Percentiles rank a stretch among this genome's conserved stretches.
phyloP scores from a whole-genome alignment of 2,888 invertebrate genomes.

The Melinopterus prodromus region DNA sequence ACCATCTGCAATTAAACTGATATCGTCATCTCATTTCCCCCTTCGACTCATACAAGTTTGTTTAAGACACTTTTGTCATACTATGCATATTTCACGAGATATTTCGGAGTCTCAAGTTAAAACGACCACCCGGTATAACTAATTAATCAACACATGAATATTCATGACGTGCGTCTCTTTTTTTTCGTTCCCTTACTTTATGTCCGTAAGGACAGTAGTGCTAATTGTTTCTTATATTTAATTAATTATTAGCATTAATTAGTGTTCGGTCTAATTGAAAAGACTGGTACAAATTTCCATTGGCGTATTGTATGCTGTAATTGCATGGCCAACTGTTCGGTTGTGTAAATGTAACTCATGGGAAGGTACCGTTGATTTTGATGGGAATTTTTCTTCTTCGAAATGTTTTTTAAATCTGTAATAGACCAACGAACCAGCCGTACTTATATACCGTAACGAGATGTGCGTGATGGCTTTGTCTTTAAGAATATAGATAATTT shows the following conservation, averaged over 20 bases:
- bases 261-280: slow-evolving; percentile 18
- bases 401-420: neutral
- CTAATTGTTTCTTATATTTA: slow-evolving; percentile 22
- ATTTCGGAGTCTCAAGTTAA: no score
- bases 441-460: neutral
- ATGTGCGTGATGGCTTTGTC: neutral
- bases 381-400: neutral
- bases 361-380: neutral
- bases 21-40: no score
- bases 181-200: neutral
- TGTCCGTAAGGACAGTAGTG: slow-evolving; percentile 19
- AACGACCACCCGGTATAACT: no score
- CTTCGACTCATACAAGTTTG: no score
- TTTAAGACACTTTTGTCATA: no score
- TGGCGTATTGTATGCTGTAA: neutral
- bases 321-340: neutral
- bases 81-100: no score
- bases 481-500: neutral
- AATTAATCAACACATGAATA: neutral
- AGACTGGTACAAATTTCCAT: slow-evolving; percentile 15
- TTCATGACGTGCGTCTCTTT: neutral
- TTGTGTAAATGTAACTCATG: neutral
- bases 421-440: neutral
- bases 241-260: slow-evolving; percentile 21
- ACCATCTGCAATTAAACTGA: no score